phyloP scores from a whole-genome alignment of 2,113 vertebrate species.

The Ceyx cyanopectus region DNA sequence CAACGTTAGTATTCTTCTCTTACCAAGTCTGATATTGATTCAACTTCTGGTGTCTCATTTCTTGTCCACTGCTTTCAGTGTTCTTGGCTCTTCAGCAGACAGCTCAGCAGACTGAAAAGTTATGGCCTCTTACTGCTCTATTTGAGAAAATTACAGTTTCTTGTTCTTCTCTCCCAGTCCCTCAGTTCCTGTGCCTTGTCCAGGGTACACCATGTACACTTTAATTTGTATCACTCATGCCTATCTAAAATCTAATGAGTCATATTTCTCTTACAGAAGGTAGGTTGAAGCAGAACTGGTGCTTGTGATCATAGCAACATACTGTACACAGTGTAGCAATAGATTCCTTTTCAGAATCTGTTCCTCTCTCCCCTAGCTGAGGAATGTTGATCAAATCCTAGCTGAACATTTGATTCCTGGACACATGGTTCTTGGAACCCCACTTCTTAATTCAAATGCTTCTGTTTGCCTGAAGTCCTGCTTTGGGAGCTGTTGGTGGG shows the following conservation, averaged over 20 bases:
- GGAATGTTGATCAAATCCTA: background rate
- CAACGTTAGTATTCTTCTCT: background rate
- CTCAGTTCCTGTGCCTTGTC: background rate
- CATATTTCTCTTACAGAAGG: background rate
- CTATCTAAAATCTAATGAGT: background rate
- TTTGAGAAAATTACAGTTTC: background rate
- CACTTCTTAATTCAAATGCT: background rate
- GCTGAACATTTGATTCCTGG: background rate
- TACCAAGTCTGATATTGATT: background rate
- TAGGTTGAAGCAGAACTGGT: background rate
- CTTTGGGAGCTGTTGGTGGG: background rate
- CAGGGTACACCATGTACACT: background rate
- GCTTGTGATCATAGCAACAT: rapidly evolving
- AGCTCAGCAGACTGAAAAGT: conserved; percentile 13
- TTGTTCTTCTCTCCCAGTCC: background rate
- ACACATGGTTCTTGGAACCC: background rate
- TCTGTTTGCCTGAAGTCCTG: background rate
- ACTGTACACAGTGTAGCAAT: rapidly evolving
- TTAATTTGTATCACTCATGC: background rate
- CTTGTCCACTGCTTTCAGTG: background rate
- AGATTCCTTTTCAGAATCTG: background rate
- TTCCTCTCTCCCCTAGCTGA: background rate
- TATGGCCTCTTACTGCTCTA: background rate
- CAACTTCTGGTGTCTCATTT: conserved; percentile 5
- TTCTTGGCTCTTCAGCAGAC: background rate